Percentiles rank a stretch among this genome's conserved stretches.
Evolutionary conservation across 2,113 vertebrate genomes (phyloP).

Genomic region (Barnardius zonarius): DNA sequence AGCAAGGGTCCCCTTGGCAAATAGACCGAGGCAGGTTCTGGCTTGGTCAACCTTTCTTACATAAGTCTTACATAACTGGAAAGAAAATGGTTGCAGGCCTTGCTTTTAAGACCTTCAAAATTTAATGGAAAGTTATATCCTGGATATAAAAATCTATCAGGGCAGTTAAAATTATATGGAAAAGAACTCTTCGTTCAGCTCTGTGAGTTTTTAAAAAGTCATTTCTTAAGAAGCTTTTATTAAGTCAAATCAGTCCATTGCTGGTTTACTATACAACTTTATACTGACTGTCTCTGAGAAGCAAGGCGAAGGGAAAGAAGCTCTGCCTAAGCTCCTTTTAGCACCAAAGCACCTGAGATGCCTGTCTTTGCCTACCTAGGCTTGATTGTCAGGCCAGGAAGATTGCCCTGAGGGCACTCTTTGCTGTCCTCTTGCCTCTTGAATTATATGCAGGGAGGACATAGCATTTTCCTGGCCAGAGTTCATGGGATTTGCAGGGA

Average conservation of each 20-base stretch:
- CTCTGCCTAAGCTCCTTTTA: not conserved
- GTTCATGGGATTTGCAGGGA: not conserved
- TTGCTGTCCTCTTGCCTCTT: not conserved
- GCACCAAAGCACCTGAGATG: not conserved
- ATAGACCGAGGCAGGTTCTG: not conserved
- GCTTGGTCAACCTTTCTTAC: conserved; percentile 11
- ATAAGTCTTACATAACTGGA: not conserved
- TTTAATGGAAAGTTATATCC: conserved; percentile 31
- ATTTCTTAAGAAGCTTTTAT: conserved; percentile 33
- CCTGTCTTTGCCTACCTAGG: not conserved
- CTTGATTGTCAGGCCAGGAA: not conserved
- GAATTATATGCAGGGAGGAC: not conserved
- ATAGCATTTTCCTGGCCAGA: not conserved
- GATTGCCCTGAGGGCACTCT: not conserved
- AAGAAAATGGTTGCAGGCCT: not conserved
- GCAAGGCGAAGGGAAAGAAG: not conserved
- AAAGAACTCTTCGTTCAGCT: conserved; percentile 14
- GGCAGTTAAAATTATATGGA: conserved; percentile 9
- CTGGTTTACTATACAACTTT: not conserved
- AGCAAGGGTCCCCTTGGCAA: conserved; percentile 20
- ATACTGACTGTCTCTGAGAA: not conserved
- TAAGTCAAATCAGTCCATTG: not conserved
- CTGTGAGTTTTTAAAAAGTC: not conserved
- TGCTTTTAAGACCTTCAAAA: conserved; percentile 35
- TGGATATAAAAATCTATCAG: conserved; percentile 45